Conservation (phyloP, 2,113 vertebrate species). For the Aspiorhynchus laticeps region DNA sequence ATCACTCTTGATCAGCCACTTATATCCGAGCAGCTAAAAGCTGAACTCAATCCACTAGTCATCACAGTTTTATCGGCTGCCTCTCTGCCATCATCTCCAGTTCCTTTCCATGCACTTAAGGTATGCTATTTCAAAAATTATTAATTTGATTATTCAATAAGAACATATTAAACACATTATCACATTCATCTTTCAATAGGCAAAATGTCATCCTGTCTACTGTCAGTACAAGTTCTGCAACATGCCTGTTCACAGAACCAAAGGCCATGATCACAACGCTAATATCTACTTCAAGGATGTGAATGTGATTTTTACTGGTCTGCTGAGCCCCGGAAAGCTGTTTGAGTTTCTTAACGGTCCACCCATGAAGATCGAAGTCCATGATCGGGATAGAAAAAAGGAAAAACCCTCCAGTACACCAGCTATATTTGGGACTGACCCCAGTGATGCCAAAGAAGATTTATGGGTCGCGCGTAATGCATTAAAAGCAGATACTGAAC, state of each 20-base stretch:
- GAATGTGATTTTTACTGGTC: conserved; percentile 81
- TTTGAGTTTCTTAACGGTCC: conserved; percentile 75
- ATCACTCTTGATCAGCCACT: conserved; percentile 77
- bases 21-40: conserved; percentile 79
- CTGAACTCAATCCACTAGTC: conserved; percentile 82
- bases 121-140: conserved; percentile 60
- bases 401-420: conserved; percentile 48
- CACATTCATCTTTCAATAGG: conserved; percentile 63
- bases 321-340: conserved; percentile 70
- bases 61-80: conserved; percentile 79
- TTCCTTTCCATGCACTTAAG: conserved; percentile 74
- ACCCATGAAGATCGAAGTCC: conserved; percentile 83
- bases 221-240: conserved; percentile 82
- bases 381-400: conserved; percentile 79
- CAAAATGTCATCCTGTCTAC: conserved; percentile 77
- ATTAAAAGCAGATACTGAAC: conserved; percentile 39
- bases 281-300: conserved; percentile 80
- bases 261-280: conserved; percentile 66
- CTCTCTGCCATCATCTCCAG: conserved; percentile 75
- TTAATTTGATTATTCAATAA: neutral
- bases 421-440: conserved; percentile 65
- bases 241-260: conserved; percentile 73
- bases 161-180: neutral
- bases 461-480: conserved; percentile 54
- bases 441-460: conserved; percentile 58